A percentile compares a stretch with the other conserved stretches of the same genome.
These are phyloP conservation scores for Spea bombifrons DNA, from an alignment of 2,113 vertebrate genomes.

Conservation along the genomic window DNA sequence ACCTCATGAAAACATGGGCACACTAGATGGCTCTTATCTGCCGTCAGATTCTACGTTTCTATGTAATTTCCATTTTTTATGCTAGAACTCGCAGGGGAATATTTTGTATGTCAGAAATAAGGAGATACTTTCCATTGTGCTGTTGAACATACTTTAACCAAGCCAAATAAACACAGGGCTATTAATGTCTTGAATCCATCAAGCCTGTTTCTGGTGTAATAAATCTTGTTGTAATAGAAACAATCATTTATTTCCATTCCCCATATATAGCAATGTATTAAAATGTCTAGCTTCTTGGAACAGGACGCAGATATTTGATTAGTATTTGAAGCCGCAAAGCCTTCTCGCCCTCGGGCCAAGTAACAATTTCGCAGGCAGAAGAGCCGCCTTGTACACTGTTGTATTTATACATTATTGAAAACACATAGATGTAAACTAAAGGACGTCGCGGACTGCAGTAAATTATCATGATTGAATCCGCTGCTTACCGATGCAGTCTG, in stretches of 20 bases:
- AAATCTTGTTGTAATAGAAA: not conserved
- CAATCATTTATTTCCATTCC: slow-evolving; percentile 3
- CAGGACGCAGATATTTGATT: not conserved
- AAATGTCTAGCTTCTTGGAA: not conserved
- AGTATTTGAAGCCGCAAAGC: slow-evolving; percentile 20
- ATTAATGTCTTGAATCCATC: not conserved
- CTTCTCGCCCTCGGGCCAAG: not conserved
- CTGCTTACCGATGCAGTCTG: not conserved
- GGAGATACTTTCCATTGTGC: too few relatives aligned
- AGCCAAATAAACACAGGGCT: not conserved
- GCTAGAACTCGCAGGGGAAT: too few relatives aligned
- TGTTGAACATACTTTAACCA: too few relatives aligned
- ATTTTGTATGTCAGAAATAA: too few relatives aligned
- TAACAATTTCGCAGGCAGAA: not conserved
- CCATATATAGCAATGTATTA: not conserved
- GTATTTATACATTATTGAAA: not conserved
- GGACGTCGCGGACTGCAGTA: not conserved
- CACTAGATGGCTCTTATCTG: too few relatives aligned
- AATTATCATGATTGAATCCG: not conserved
- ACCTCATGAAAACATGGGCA: too few relatives aligned
- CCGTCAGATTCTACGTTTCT: too few relatives aligned
- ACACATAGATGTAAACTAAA: not conserved
- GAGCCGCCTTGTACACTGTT: not conserved
- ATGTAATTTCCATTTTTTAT: too few relatives aligned
- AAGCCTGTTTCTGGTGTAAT: not conserved